Evolutionary conservation across 2,888 invertebrate genomes (phyloP).

Genomic region (Prostheceraeus crozeri): DNA sequence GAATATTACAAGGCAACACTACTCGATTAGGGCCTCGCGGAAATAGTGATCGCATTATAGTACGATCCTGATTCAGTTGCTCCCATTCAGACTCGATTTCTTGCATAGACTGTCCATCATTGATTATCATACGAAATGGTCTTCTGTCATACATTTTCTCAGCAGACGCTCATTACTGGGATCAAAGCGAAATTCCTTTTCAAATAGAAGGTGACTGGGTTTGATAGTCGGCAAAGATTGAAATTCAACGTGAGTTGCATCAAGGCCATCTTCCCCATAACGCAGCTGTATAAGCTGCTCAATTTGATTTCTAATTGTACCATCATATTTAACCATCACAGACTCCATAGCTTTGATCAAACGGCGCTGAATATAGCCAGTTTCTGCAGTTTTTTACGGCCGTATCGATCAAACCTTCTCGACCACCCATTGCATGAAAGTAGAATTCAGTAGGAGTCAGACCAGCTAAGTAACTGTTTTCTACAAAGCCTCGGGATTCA

Average conservation of each 20-base stretch:
- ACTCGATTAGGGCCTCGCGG: slow-evolving; percentile 87
- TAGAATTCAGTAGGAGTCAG: slow-evolving; percentile 97
- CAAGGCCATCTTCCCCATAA: slow-evolving; percentile 97
- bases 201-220: slow-evolving; percentile 86
- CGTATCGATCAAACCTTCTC: slow-evolving; percentile 99
- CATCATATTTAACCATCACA: slow-evolving; percentile 76
- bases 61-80: slow-evolving; percentile 76
- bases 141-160: slow-evolving; percentile 80
- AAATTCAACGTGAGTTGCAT: slow-evolving; percentile 90
- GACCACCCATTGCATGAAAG: slow-evolving; percentile 99
- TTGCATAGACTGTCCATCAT: slow-evolving; percentile 78
- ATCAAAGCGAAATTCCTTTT: slow-evolving; percentile 89
- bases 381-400: slow-evolving; percentile 99
- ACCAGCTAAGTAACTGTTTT: slow-evolving; percentile 91
- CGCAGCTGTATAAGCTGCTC: slow-evolving; percentile 64
- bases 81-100: slow-evolving; percentile 95
- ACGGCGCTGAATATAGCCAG: slow-evolving; percentile 98
- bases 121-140: slow-evolving; percentile 65
- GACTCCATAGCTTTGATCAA: slow-evolving; percentile 99
- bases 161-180: slow-evolving; percentile 80
- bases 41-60: slow-evolving; percentile 71
- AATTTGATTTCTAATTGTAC: slow-evolving; percentile 78
- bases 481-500: slow-evolving; percentile 96
- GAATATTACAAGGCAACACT: slow-evolving; percentile 91
- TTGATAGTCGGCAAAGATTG: slow-evolving; percentile 88